Percentiles rank a stretch among this genome's conserved stretches.
Evolutionary conservation across 2,888 invertebrate species (phyloP).

Genomic region (Andrena chrysosceles): DNA sequence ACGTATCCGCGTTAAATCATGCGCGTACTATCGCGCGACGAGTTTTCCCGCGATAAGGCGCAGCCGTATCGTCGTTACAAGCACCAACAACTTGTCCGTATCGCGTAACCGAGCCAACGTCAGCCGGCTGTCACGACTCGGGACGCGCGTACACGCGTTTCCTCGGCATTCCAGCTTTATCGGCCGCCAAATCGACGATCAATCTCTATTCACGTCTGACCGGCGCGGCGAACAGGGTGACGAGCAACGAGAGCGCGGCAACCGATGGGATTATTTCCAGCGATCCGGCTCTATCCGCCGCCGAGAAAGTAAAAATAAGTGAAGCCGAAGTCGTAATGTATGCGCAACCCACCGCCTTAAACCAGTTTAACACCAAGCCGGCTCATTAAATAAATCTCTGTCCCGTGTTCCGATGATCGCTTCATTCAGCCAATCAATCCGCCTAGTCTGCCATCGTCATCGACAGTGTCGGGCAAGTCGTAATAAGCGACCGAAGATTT

Average conservation of each 20-base stretch:
- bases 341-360: slow-evolving; percentile 35
- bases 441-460: neutral
- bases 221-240: slow-evolving; percentile 6
- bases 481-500: slow-evolving; percentile 24
- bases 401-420: slow-evolving; percentile 39
- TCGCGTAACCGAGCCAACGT: slow-evolving; percentile 50
- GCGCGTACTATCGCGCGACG: slow-evolving; percentile 10
- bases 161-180: slow-evolving; percentile 62
- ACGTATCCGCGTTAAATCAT: neutral
- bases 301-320: slow-evolving; percentile 17
- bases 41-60: slow-evolving; percentile 39
- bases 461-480: neutral
- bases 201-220: slow-evolving; percentile 59
- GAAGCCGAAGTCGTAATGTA: slow-evolving; percentile 37
- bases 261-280: slow-evolving; percentile 37
- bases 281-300: slow-evolving; percentile 34
- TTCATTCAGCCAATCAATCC: slow-evolving; percentile 41
- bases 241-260: slow-evolving; percentile 20
- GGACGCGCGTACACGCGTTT: slow-evolving; percentile 47
- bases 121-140: slow-evolving; percentile 54
- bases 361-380: slow-evolving; percentile 54
- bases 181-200: slow-evolving; percentile 61
- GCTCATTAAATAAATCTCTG: slow-evolving; percentile 61
- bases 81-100: slow-evolving; percentile 61
- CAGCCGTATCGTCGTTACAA: slow-evolving; percentile 52